These are phyloP conservation scores for Caenorhabditis japonica DNA, from an alignment of 2,888 invertebrate species.

Conservation along the genomic window DNA sequence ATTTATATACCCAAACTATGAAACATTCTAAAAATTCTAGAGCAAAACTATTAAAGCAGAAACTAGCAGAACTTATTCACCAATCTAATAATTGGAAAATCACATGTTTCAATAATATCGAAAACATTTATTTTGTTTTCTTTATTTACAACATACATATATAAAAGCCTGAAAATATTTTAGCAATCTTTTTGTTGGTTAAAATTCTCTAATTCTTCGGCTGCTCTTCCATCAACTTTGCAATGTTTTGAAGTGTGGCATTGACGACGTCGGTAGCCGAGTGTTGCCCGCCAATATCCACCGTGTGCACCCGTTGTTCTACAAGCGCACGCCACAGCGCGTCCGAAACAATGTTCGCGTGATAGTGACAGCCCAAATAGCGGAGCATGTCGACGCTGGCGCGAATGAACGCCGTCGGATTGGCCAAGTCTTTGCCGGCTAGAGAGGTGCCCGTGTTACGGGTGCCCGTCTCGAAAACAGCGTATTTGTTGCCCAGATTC, in stretches of 20 bases:
- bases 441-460: slow-evolving; percentile 95
- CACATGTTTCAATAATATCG: too few relatives aligned
- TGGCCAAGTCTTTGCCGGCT: slow-evolving; percentile 95
- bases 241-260: slow-evolving; percentile 52
- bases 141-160: too few relatives aligned
- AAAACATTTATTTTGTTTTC: too few relatives aligned
- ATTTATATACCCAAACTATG: too few relatives aligned
- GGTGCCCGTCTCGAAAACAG: slow-evolving; percentile 84
- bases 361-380: slow-evolving; percentile 83
- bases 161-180: too few relatives aligned
- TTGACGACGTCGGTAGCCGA: slow-evolving; percentile 52
- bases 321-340: slow-evolving; percentile 88
- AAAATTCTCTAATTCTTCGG: slow-evolving; percentile 19
- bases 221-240: slow-evolving; percentile 50
- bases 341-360: slow-evolving; percentile 85
- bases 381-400: slow-evolving; percentile 92
- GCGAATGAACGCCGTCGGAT: slow-evolving; percentile 95
- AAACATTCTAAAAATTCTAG: too few relatives aligned
- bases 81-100: too few relatives aligned
- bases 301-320: slow-evolving; percentile 81
- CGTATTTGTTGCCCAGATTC: slow-evolving; percentile 86
- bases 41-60: too few relatives aligned
- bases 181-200: too few relatives aligned
- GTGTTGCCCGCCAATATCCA: slow-evolving; percentile 66
- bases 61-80: too few relatives aligned